Base-by-base conservation (phyloP, 2,113 vertebrate species). In the Tyrannus savana region DNA sequence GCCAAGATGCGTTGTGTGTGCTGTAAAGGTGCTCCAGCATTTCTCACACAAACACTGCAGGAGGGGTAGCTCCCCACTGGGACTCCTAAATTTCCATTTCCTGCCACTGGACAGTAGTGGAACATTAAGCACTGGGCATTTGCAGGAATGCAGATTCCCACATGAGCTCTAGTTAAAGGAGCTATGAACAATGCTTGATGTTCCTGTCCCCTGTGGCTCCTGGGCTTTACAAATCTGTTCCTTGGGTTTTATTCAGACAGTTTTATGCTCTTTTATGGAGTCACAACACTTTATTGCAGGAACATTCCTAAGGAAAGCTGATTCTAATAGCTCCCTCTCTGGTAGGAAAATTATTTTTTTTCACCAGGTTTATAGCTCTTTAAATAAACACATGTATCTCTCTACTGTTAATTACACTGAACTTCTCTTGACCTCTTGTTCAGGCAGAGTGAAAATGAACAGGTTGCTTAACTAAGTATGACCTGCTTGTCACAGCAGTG, bases 371-470 rank as follows among this genome's bases (percentile, higher is more conserved):
- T 87, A 77, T 49, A 81, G 82, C 62, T 74, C 37, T 87, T 78
- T 88, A 89, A 82, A 96, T 78, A 92, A 81, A 89, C 52, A 67
- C 25, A 39, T 72, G 67, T 71, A 87, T 82, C 58, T 86, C 80
- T 82, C 49, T 53, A 18, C 84, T 68, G 24, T 63, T 85, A 87
- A 84, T 84, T 84, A 66, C 50, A 41, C 21, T 86, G 87, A 93
- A 77, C 85, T 93, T 75, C 28, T 35, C 47, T 66, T 44, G 49
- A 89, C 72, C 71, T 87, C 47, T 62, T 90, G 75, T 71, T 90
- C 44, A 44, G 52, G 12, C 75, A 64, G 56, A 90, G 53, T 67
- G 14, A 68, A 90, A 95, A 81, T 1, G 4, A 78, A 35, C 37
- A 78, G 28, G 62, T 77, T 93, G 41, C 60, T 94, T 68, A 90